Base-by-base conservation (phyloP, 2,888 invertebrate genomes). In the Pocota personata region DNA sequence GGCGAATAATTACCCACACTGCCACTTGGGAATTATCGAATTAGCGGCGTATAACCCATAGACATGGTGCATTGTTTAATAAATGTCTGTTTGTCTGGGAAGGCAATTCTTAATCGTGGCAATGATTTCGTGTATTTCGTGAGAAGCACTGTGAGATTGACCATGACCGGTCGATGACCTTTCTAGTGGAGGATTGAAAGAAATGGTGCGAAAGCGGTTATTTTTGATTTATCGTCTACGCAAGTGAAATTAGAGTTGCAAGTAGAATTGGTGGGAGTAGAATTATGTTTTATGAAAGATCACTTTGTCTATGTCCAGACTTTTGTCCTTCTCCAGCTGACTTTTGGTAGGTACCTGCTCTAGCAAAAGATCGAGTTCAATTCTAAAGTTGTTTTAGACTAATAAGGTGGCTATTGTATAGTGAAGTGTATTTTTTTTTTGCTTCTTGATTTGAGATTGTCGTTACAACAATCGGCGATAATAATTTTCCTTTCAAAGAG, bases 21-120 rank as follows among this genome's bases (percentile, higher is more conserved):
- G 66, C 71, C 50, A 80, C 79, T 84, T 79, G 80, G 71, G 75
- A 71, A 71, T 84, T 84, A 84, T 84, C 75, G 84, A 84, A 84
- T 84, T 79, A 84, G 79, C 75, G 30, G 46, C 57, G n/a, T 21
- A 32, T n/a, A 50, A 43, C 30, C 5, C 60, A 52, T 43, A 35
- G 78, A 12, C 62, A 55, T 64, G 48, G 32, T 84, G 80, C 75
- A 79, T 84, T 84, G 79, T 71, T 64, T 48, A 57, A 50, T 62
- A 75, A 71, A 71, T 62, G 62, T 71, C 71, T 58, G 52, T 32
- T 62, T 78, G 78, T 46, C 62, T 78, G 69, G 78, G 69, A 78
- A 78, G 62, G 55, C 64, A 57, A 21, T 69, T 69, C 60, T 60
- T 60, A 69, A 71, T 60, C 30, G 35, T 21, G 19, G 52, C 40